Evolutionary conservation across 2,888 invertebrate species (phyloP).

Genomic region (Zaprionus lineosus): DNA sequence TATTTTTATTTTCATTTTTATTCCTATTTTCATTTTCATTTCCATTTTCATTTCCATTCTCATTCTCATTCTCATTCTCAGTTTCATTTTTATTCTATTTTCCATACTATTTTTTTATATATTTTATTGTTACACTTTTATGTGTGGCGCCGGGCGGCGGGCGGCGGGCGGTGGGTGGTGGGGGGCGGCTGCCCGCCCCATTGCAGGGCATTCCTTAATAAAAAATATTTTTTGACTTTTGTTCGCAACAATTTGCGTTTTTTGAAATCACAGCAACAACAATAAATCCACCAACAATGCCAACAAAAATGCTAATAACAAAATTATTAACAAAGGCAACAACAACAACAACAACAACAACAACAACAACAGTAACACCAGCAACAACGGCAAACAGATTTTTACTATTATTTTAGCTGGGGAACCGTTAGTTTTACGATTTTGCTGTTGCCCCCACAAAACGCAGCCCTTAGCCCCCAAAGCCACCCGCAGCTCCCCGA

Average conservation of each 20-base stretch:
- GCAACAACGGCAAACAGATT: conserved; percentile 11
- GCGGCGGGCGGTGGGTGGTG: conserved; percentile 33
- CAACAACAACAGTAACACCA: background rate
- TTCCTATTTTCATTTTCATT: too few relatives aligned
- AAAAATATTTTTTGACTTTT: too few relatives aligned
- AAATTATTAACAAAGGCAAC: background rate
- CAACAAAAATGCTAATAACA: background rate
- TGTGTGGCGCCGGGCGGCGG: conserved; percentile 28
- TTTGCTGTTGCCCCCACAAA: background rate
- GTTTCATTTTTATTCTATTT: conserved; percentile 7
- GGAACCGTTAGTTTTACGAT: conserved; percentile 55
- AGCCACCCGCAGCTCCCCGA: too few relatives aligned
- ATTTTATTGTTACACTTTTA: conserved; percentile 34
- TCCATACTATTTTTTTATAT: conserved; percentile 5
- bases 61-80: background rate
- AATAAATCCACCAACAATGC: conserved; percentile 18
- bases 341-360: background rate
- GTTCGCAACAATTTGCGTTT: conserved; percentile 34
- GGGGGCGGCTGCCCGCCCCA: too few relatives aligned
- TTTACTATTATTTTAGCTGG: conserved; percentile 43
- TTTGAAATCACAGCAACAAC: conserved; percentile 46
- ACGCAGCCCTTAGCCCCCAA: too few relatives aligned
- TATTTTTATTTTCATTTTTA: too few relatives aligned
- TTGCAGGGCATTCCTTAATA: too few relatives aligned
- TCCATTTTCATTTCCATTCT: too few relatives aligned